These are phyloP conservation scores for Aphaenogaster ashmeadi DNA, from an alignment of 1,140 invertebrate genomes.

Conservation along the genomic window DNA sequence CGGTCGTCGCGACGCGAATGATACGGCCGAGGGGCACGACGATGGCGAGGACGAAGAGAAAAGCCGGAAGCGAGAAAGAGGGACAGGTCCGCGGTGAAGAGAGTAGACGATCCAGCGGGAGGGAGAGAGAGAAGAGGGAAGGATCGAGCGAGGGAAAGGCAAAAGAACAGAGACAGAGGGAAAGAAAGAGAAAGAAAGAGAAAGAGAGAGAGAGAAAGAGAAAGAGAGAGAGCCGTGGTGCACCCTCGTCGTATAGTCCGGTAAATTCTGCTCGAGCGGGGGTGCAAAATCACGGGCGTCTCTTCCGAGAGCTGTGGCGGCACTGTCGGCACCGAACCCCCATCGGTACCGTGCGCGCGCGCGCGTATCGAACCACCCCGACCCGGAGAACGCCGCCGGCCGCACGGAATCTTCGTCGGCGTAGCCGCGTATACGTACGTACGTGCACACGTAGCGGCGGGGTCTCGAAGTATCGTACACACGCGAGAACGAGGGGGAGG, in stretches of 20 bases:
- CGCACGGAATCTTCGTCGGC: slow-evolving; percentile 39
- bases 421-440: not conserved
- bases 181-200: slow-evolving; percentile 4
- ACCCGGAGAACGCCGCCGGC: slow-evolving; percentile 52
- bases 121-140: not conserved
- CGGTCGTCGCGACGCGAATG: not conserved
- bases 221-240: slow-evolving; percentile 66
- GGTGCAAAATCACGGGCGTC: slow-evolving; percentile 85
- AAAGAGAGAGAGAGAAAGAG: slow-evolving; percentile 12
- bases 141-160: not conserved
- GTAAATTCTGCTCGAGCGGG: slow-evolving; percentile 68
- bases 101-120: not conserved
- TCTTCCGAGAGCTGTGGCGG: slow-evolving; percentile 86
- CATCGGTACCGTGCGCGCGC: slow-evolving; percentile 82
- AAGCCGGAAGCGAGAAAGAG: not conserved
- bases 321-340: slow-evolving; percentile 82
- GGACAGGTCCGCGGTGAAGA: not conserved
- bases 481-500: not conserved
- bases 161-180: not conserved
- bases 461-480: slow-evolving; percentile 15
- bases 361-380: slow-evolving; percentile 84
- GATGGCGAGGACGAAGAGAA: not conserved
- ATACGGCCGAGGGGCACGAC: not conserved
- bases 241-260: slow-evolving; percentile 76
- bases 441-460: not conserved